Conservation (phyloP, 2,797 vertebrate species). For the Onychomys leucogaster region DNA sequence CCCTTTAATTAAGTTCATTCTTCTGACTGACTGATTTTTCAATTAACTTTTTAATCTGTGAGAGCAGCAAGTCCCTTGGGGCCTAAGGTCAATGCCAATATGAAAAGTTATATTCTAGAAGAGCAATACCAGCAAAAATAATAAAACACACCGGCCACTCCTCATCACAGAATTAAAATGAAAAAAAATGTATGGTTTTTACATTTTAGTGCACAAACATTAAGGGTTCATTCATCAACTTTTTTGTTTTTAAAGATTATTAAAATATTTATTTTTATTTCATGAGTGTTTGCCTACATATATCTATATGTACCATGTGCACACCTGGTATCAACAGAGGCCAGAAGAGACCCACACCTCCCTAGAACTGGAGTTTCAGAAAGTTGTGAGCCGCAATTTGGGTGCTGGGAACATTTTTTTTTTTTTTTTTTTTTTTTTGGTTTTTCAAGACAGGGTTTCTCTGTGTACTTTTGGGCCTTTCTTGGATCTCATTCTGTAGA, state of each 20-base stretch:
- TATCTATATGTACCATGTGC: neutral
- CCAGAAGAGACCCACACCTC: neutral
- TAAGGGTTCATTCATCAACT: neutral
- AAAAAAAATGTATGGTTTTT: neutral
- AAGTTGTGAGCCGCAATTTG: neutral
- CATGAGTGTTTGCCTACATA: neutral
- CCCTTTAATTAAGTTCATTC: constrained; percentile 2
- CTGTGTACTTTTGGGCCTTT: no score
- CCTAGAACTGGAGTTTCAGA: neutral
- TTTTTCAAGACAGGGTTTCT: no score
- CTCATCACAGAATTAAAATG: neutral
- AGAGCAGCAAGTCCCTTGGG: neutral
- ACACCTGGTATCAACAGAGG: neutral
- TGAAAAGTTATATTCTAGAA: constrained; percentile 15
- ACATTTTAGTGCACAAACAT: neutral
- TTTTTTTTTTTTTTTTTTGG: no score
- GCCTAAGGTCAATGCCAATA: neutral
- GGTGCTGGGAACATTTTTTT: neutral
- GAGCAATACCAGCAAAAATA: neutral
- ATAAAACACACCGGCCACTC: neutral
- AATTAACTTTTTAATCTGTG: constrained; percentile 47
- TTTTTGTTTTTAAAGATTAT: neutral
- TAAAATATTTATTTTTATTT: neutral
- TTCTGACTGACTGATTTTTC: constrained; percentile 37
- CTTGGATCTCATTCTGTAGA: no score